A percentile compares a stretch with the other conserved stretches of the same genome.
Evolutionary conservation across 2,113 vertebrate genomes (phyloP).

Genomic region (Dasypus novemcinctus): DNA sequence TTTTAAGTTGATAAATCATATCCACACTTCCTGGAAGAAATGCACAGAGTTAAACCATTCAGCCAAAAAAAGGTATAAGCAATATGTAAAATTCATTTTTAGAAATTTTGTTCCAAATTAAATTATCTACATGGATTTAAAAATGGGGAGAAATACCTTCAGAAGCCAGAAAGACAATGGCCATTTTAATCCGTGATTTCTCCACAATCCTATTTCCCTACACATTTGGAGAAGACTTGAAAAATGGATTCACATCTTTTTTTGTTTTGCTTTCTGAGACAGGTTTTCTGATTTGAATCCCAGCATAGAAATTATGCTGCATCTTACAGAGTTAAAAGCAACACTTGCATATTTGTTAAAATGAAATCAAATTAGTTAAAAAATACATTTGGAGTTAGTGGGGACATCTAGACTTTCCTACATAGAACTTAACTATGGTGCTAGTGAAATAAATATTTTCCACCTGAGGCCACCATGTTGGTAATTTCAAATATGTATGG

Average conservation of each 20-base stretch:
- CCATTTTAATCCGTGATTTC: neutral
- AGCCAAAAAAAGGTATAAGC: neutral
- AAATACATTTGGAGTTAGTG: neutral
- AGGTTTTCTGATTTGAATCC: constrained; percentile 11
- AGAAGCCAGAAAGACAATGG: neutral
- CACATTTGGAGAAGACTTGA: neutral
- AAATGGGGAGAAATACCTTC: neutral
- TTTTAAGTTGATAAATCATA: neutral
- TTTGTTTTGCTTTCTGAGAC: neutral
- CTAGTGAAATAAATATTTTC: neutral
- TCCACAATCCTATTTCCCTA: neutral
- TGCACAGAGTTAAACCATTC: neutral
- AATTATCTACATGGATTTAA: neutral
- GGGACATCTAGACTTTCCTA: neutral
- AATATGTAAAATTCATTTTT: constrained; percentile 28
- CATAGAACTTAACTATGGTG: neutral
- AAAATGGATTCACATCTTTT: neutral
- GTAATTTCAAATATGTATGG: neutral
- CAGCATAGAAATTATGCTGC: neutral
- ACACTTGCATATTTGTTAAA: neutral
- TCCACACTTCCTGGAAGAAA: neutral
- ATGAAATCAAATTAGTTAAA: neutral
- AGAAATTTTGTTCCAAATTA: neutral
- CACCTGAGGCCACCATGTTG: neutral
- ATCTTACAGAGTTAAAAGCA: neutral